Base-by-base conservation (phyloP, 2,888 invertebrate species). In the Drosophila siamana region DNA sequence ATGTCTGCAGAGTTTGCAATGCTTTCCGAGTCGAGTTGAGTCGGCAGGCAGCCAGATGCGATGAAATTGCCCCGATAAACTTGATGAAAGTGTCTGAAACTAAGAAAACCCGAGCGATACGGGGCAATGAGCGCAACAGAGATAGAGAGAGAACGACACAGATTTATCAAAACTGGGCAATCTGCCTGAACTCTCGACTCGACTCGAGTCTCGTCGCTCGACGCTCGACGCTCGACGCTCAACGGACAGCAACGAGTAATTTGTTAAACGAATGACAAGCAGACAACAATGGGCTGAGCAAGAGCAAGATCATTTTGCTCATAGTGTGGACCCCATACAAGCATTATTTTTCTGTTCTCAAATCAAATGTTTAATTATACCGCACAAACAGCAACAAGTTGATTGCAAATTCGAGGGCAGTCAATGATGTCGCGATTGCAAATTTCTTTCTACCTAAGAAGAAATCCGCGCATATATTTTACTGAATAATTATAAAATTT, bases 151-250 rank as follows among this genome's bases (percentile, higher is more conserved):
- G 19, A 57, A 40, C 19, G 15, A 66, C 69, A 78, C 19, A 71
- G 61, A 75, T 80, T 87, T 87, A 86, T 86, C 86, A 69, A 70
- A 73, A 85, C 74, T 87, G 86, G 87, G 86, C 86, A 83, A 86
- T 85, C 86, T 86, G 86, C 86, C 86, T 55, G 78, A 68, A 51
- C 68, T 61, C 44, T 59, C 57, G 79, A 36, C 59, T 19, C 19
- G 19, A 19, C 19, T 19, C 19, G 19, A 19, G n/a, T n/a, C n/a
- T n/a, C n/a, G n/a, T n/a, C n/a, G 50, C 41, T 24, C 40, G 51
- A 15, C 46, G 47, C 38, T 15, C 43, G 40, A 13, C 52, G 50
- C 41, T 26, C 40, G 51, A 15, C 46, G 47, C 40, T 11, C 43
- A 28, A 13, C 52, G 41, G 52, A n/a, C 55, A 9, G 54, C 68